A percentile compares a stretch with the other conserved stretches of the same genome.
Evolutionary conservation across 2,888 invertebrate genomes (phyloP).

Genomic region (Sclerodermus sp.): DNA sequence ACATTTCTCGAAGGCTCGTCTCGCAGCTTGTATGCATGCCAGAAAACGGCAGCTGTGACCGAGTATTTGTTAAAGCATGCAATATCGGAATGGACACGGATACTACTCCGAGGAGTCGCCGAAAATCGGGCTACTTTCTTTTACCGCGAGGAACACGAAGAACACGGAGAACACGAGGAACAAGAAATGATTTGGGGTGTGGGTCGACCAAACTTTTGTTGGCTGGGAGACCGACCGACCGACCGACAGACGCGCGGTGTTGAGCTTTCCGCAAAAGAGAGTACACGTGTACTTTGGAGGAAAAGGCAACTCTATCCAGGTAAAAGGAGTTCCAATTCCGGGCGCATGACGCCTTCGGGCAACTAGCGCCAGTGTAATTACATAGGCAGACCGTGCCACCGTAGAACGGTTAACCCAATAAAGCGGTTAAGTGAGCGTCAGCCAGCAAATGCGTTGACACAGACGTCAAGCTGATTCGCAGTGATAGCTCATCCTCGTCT

Average conservation of each 20-base stretch:
- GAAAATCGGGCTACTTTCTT: slow-evolving; percentile 19
- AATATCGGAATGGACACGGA: slow-evolving; percentile 29
- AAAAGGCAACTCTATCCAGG: no score
- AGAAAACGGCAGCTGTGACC: slow-evolving; percentile 20
- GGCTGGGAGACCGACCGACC: no score
- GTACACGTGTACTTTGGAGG: no score
- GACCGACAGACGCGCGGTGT: no score
- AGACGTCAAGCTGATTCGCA: slow-evolving; percentile 6
- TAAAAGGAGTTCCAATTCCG: slow-evolving; percentile 34
- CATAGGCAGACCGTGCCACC: slow-evolving; percentile 19
- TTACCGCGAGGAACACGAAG: no score
- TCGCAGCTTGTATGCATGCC: slow-evolving; percentile 15
- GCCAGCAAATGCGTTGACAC: slow-evolving; percentile 10
- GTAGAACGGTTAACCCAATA: slow-evolving; percentile 30
- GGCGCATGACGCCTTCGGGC: slow-evolving; percentile 31
- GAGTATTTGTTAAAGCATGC: slow-evolving; percentile 27
- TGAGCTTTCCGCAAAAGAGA: no score
- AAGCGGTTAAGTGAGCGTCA: slow-evolving; percentile 24
- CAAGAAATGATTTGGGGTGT: no score
- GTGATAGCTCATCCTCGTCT: background rate
- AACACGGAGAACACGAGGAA: no score
- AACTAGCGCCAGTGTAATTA: slow-evolving; percentile 34
- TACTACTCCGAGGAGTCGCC: slow-evolving; percentile 20
- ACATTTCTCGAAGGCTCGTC: slow-evolving; percentile 24
- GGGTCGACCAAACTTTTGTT: no score